Evolutionary conservation across 2,797 vertebrate species (phyloP).

Genomic region (Sebastes umbrosus): DNA sequence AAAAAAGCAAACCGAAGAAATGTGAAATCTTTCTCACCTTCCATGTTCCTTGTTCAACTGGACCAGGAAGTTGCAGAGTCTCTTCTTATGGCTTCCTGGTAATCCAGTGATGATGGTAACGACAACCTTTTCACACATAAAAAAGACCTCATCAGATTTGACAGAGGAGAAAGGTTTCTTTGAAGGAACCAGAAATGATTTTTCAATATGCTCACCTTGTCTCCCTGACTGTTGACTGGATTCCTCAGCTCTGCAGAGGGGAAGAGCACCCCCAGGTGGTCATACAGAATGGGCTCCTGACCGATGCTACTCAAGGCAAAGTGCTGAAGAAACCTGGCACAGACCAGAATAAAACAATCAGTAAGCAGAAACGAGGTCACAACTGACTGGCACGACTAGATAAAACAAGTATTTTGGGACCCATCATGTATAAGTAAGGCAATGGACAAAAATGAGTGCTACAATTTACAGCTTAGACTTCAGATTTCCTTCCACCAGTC

Average conservation of each 20-base stretch:
- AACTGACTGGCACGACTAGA: not conserved
- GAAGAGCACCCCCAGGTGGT: slow-evolving; percentile 88
- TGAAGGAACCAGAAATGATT: not conserved
- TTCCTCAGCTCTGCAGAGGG: slow-evolving; percentile 77
- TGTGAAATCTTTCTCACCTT: slow-evolving; percentile 78
- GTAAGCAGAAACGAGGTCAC: not conserved
- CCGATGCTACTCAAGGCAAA: slow-evolving; percentile 90
- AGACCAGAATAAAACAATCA: slow-evolving; percentile 11
- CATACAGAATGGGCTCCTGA: slow-evolving; percentile 85
- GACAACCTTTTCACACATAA: slow-evolving; percentile 80
- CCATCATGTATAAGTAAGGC: not conserved
- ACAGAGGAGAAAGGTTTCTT: not conserved
- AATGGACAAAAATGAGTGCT: not conserved
- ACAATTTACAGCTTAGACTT: not conserved
- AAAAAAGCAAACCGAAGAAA: not conserved
- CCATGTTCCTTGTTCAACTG: slow-evolving; percentile 87
- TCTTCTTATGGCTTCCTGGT: slow-evolving; percentile 89
- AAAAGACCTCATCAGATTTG: slow-evolving; percentile 20
- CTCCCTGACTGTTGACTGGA: slow-evolving; percentile 63
- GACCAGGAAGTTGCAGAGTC: slow-evolving; percentile 88
- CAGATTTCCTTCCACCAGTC: not conserved
- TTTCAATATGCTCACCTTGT: slow-evolving; percentile 82
- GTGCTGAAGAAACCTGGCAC: slow-evolving; percentile 90
- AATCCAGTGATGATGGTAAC: slow-evolving; percentile 91
- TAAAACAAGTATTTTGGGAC: not conserved